Base-by-base conservation (phyloP, 2,113 vertebrate genomes). In the Coreoperca whiteheadi region DNA sequence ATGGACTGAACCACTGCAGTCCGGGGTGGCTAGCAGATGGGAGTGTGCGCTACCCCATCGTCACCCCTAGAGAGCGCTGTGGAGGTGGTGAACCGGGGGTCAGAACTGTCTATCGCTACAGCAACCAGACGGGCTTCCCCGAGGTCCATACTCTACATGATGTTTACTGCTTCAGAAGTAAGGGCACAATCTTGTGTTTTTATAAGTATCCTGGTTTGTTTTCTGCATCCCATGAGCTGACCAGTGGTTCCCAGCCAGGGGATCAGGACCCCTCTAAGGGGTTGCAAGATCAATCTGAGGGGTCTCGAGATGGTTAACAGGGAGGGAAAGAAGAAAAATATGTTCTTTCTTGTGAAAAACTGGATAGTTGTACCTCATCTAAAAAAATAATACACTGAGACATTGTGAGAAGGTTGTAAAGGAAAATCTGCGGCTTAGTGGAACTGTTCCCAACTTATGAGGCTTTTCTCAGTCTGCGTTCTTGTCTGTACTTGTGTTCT, bases 71-170 rank as follows among this genome's bases (percentile, higher is more conserved):
- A 43, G 97, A 97, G 79, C 96, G 96, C 56, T 99, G 98, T 46
- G 97, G 97, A 0, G 97, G 97, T 0, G 95, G 96, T 0, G 93
- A 96, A 73, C 96, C 98, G 0, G 97, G 97, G 0, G 98, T 98
- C 91, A 95, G 97, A 88, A 99, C 97, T 2, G 90, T 99, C 65
- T 99, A 98, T 90, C 94, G 93, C 16, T 97, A 96, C 92, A 96
- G 94, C 59, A 99, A 99, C 93, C 98, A 98, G 96, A 99, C 97
- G 0, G 97, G 97, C 34, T 99, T 99, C 88, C 98, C 97, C 0
- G 96, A 97, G 34, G 91, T 94, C 8, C 86, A 93, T 70, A 95
- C 94, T 79, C 95, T 73, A 59, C 96, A 98, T 46, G 97, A 97
- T 0, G 97, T 96, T 6, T 99, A 97, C 89, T 99, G 98, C 89